phyloP scores from a whole-genome alignment of 2,888 invertebrate species.

The Apamea anceps region DNA sequence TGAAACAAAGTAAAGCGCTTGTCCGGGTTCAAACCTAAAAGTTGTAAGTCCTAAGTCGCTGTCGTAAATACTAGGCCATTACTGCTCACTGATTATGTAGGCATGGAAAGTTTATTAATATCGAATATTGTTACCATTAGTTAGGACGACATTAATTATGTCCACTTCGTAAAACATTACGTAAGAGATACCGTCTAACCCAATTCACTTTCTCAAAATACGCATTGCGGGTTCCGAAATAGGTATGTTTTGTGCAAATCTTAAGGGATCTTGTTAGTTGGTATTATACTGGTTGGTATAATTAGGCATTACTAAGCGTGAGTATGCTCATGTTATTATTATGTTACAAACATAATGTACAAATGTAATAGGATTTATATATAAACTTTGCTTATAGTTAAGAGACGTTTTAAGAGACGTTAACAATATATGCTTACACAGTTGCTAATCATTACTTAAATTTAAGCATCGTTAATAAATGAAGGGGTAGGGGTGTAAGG shows the following conservation, averaged over 20 bases:
- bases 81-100: no score
- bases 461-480: no score
- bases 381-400: neutral
- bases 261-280: neutral
- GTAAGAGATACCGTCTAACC: constrained; percentile 20
- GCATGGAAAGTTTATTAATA: neutral
- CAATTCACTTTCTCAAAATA: constrained; percentile 42
- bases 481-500: no score
- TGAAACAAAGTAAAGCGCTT: no score
- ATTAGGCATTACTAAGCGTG: neutral
- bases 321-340: neutral
- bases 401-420: no score
- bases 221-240: constrained; percentile 38
- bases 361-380: neutral
- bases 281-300: neutral
- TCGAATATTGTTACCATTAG: neutral
- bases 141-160: neutral
- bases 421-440: no score
- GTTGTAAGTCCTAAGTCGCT: no score
- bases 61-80: no score
- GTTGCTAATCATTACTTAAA: no score
- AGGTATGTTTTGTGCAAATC: neutral
- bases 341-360: neutral
- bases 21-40: no score
- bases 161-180: neutral